Evolutionary conservation across 2,113 vertebrate species (phyloP), one percentile per base, ranked within the genome.

Genomic region (Amblyornis subalaris): DNA sequence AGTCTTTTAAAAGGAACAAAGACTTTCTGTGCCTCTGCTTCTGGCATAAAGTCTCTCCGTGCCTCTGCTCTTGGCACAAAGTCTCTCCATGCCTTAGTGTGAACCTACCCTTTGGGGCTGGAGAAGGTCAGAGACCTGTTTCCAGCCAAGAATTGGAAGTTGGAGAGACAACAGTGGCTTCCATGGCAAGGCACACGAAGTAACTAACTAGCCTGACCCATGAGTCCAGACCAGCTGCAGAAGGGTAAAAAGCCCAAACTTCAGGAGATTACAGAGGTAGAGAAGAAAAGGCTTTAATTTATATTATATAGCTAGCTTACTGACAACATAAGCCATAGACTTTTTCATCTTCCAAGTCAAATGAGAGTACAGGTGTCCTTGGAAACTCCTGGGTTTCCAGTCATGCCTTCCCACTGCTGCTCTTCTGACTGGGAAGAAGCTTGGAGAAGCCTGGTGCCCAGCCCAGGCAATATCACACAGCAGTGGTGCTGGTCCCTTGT

Each of bases 11-110:
- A 90, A 53, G 36, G 36, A 95, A 95, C 89, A 95, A 93, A 96
- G 91, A 76, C 80, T 75, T 94, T 94, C 91, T 96, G 91, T 95
- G 89, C 83, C 73, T 89, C 75, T 86, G 47, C 81, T 95, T 44
- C 87, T 87, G 94, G 81, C 89, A 92, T 58, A 81, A 88, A 85
- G 67, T 75, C 64, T 79, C 70, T 72, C 75, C 5, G 3, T 75
- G 86, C 72, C 54, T 90, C 75, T 86, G 47, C 81, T 95, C 48
- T 85, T 87, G 94, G 81, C 89, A 92, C 64, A 81, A 88, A 85
- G 67, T 75, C 64, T 79, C 70, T 72, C 75, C 5, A 3, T 75
- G 86, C 72, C 54, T 90, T 75, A 64, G 36, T 33, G 65, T 85
- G 72, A 90, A 28, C 76, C 53, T 57, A 54, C 57, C 31, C 84